Conservation (phyloP, 2,888 invertebrate genomes). For the Xiphydria camelus region DNA sequence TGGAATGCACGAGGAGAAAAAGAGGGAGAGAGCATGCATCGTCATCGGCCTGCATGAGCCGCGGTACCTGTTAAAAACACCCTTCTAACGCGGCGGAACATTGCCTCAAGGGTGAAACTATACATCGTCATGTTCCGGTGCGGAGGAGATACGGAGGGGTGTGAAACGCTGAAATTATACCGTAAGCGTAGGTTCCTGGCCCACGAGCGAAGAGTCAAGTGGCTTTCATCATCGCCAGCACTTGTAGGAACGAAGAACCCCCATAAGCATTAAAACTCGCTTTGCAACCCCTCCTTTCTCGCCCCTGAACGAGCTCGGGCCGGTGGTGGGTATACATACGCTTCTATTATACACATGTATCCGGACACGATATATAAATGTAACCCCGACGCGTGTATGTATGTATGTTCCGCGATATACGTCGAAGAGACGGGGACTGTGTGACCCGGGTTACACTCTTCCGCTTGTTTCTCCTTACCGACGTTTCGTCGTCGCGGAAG, state of each 20-base stretch:
- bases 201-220: conserved; percentile 31
- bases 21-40: conserved; percentile 10
- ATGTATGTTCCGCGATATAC: too few relatives aligned
- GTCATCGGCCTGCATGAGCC: conserved; percentile 18
- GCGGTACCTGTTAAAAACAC: conserved; percentile 40
- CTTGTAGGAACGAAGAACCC: conserved; percentile 26
- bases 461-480: too few relatives aligned
- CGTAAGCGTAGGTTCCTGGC: conserved; percentile 19
- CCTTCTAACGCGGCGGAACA: conserved; percentile 35
- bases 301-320: conserved; percentile 7
- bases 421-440: too few relatives aligned
- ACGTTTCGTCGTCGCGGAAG: too few relatives aligned
- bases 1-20: not conserved
- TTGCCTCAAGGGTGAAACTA: conserved; percentile 14
- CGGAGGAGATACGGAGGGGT: too few relatives aligned
- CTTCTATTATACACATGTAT: too few relatives aligned
- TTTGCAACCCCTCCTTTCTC: conserved; percentile 27
- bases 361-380: too few relatives aligned
- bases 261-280: conserved; percentile 40
- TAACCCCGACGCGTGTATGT: too few relatives aligned
- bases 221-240: conserved; percentile 33
- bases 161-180: conserved; percentile 22
- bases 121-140: not conserved
- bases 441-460: too few relatives aligned
- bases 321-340: too few relatives aligned